These are phyloP conservation scores for Enteromius radiatus DNA, from an alignment of 2,797 vertebrate species.

Conservation along the genomic window DNA sequence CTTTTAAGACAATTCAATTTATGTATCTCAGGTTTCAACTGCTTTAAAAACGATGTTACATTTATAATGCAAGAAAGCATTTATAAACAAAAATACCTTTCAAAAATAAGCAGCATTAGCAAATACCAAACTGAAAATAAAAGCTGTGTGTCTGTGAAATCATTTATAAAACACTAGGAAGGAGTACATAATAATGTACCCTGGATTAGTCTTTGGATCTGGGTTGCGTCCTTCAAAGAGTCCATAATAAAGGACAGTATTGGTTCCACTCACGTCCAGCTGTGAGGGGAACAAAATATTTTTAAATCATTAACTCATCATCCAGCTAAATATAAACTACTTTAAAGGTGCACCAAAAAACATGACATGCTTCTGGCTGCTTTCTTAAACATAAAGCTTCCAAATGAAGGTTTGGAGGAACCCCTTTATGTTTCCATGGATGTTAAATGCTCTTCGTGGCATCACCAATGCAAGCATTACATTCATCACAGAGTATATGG, in stretches of 20 bases:
- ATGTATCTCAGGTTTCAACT: not conserved
- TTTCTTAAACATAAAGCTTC: not conserved
- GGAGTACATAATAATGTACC: conserved; percentile 81
- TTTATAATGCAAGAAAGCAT: not conserved
- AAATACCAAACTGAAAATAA: not conserved
- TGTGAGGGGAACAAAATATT: conserved; percentile 57
- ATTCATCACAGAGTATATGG: not conserved
- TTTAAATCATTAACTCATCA: not conserved
- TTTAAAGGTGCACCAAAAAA: not conserved
- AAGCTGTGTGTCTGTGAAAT: conserved; percentile 26
- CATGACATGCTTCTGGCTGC: not conserved
- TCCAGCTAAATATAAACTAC: not conserved
- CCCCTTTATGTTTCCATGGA: not conserved
- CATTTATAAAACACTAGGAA: conserved; percentile 82
- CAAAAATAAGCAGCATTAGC: not conserved
- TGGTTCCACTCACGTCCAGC: conserved; percentile 71
- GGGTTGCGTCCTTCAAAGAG: conserved; percentile 76
- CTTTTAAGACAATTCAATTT: not conserved
- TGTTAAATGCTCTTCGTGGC: not conserved
- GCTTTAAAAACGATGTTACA: not conserved
- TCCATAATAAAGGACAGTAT: conserved; percentile 78
- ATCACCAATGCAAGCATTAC: not conserved
- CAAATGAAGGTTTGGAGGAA: not conserved
- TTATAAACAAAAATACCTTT: not conserved
- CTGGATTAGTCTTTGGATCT: conserved; percentile 71